Base-by-base conservation (phyloP, 2,888 invertebrate species). In the Clunio marinus region DNA sequence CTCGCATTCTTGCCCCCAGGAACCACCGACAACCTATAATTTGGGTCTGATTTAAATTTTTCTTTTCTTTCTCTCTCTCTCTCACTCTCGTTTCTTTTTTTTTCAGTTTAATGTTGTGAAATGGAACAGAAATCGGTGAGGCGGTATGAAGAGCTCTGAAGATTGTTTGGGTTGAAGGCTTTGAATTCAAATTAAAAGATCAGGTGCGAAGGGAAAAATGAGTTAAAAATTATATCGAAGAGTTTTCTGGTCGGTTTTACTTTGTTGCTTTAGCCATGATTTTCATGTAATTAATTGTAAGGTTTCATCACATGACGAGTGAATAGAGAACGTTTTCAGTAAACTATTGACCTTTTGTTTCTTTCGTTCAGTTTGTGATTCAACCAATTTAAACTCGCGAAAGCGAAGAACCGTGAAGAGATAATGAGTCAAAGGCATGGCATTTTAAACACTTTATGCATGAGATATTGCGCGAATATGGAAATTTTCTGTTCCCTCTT, bases 21-120 rank as follows among this genome's bases (percentile, higher is more conserved):
- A 57, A 57, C 57, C 57, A 45, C n/a, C 57, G 63, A 41, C 46
- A 66, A 55, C 66, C 51, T 66, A 55, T 66, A 66, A 66, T 66
- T 66, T 66, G 55, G 55, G 66, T 66, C 66, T 25, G 27, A 57
- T 27, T 57, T 57, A 41, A 41, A 41, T 7, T 51, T n/a, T n/a
- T 51, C 51, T 51, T 17, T 4, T 2, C 35, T 32, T n/a, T n/a
- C n/a, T n/a, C n/a, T n/a, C n/a, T n/a, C n/a, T n/a, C n/a, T n/a
- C n/a, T n/a, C n/a, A n/a, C n/a, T n/a, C n/a, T n/a, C n/a, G n/a
- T n/a, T n/a, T n/a, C n/a, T n/a, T n/a, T n/a, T n/a, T n/a, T 32
- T 32, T 32, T 32, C 35, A 13, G 45, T 7, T n/a, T n/a, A n/a
- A n/a, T n/a, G n/a, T n/a, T n/a, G n/a, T n/a, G n/a, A n/a, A n/a